These are phyloP conservation scores for Dryadula phaetusa DNA, from an alignment of 2,888 invertebrate species.

Conservation along the genomic window DNA sequence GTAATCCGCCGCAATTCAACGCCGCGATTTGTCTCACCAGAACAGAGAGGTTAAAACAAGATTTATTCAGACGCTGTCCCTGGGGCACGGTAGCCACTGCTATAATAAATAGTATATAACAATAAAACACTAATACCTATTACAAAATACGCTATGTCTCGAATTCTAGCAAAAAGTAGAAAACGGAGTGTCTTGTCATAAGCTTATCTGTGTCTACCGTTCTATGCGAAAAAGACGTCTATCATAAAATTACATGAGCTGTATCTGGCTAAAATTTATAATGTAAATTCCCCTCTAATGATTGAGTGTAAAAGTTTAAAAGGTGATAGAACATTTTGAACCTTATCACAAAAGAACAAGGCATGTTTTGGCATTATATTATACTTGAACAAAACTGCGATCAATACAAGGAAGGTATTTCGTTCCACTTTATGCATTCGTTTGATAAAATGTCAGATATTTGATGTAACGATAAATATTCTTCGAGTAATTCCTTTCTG, in stretches of 20 bases:
- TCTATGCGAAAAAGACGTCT: no score
- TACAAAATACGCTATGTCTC: background rate
- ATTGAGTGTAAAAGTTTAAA: background rate
- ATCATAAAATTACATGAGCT: background rate
- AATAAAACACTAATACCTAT: no score
- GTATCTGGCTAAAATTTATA: background rate
- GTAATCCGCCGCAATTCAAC: no score
- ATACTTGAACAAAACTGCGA: constrained; percentile 14
- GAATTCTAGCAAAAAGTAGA: no score
- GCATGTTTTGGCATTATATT: background rate
- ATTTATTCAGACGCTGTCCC: no score
- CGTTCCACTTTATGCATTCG: constrained; percentile 22
- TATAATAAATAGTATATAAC: no score
- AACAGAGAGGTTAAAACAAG: no score
- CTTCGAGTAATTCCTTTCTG: background rate
- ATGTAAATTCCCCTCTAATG: background rate
- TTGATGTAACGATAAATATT: constrained; percentile 1
- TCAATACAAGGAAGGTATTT: constrained; percentile 27
- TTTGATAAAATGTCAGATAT: constrained; percentile 12
- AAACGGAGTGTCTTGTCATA: no score
- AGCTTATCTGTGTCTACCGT: background rate
- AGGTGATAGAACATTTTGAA: background rate
- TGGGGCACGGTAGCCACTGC: no score
- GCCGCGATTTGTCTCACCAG: no score
- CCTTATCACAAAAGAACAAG: background rate